Base-by-base conservation (phyloP, 2,797 vertebrate species). In the Rhincodon typus region DNA sequence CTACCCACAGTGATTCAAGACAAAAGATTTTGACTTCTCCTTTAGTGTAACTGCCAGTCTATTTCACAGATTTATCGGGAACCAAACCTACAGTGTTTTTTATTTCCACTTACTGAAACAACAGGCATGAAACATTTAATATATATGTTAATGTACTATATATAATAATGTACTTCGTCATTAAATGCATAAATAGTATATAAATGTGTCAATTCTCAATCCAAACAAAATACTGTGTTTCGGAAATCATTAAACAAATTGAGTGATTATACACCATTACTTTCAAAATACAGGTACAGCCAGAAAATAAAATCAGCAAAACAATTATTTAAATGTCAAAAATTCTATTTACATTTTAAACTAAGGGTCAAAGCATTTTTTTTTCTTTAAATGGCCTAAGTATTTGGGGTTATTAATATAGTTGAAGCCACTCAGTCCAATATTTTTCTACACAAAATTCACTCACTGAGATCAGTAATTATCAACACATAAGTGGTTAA, bases 381-480 rank as follows among this genome's bases (percentile, higher is more conserved):
- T 69, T 69, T 15, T 74, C 25, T n/a, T 70, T 77, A 70, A 72
- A 77, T 95, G 46, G 74, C 12, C 30, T 27, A 72, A 46, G 53
- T 74, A 94, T 53, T 46, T 66, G 27, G 77, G 38, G 46, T 70
- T 70, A 46, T 94, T 27, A 94, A 19, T 95, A n/a, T 66, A 74
- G 70, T 57, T 95, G 30, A n/a, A 77, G 12, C 4, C 27, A 95
- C 70, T 19, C 21, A 53, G 27, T 30, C 27, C 69, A 8, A 53
- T 74, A 74, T 57, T 77, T 57, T 57, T 95, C 70, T 50, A 77
- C 70, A 77, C 42, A 53, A 95, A 62, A 77, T 72, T 77, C 70
- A 95, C 42, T 77, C 77, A 30, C 70, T 95, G 30, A 21, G n/a
- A n/a, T 93, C 62, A 93, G 90, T 93, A 67, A 93, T 93, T 93